Evolutionary conservation across 2,797 vertebrate genomes (phyloP).

Genomic region (Eulemur rubriventer): DNA sequence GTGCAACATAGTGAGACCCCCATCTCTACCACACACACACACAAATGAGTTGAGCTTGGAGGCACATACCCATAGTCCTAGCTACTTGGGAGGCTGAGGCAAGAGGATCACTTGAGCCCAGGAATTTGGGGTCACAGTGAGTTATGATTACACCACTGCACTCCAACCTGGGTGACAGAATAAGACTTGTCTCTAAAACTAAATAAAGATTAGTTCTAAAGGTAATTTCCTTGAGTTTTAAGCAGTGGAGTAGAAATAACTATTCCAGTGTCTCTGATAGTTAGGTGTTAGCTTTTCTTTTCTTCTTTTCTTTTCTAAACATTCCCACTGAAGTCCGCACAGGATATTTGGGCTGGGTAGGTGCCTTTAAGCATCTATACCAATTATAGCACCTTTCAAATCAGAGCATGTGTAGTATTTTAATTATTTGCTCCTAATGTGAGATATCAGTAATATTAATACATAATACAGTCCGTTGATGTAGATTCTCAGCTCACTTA

Average conservation of each 20-base stretch:
- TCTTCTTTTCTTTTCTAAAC: neutral
- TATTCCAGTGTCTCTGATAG: neutral
- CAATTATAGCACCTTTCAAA: slow-evolving; percentile 1
- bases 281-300: neutral
- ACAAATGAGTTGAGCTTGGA: neutral
- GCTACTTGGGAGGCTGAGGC: neutral
- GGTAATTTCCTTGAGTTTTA: slow-evolving; percentile 24
- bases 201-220: slow-evolving; percentile 36
- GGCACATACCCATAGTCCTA: no score
- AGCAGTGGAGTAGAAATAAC: neutral
- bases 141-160: neutral
- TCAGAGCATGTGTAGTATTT: neutral
- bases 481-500: neutral
- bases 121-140: neutral
- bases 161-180: neutral
- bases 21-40: neutral
- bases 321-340: neutral
- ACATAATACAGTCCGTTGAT: neutral
- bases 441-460: neutral
- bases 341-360: neutral
- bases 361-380: neutral
- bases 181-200: neutral
- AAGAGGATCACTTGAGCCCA: neutral
- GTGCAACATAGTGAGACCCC: neutral
- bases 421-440: neutral